Percentiles rank a stretch among this genome's conserved stretches.
phyloP scores from a whole-genome alignment of 2,888 invertebrate genomes.

The Idaea aversata region DNA sequence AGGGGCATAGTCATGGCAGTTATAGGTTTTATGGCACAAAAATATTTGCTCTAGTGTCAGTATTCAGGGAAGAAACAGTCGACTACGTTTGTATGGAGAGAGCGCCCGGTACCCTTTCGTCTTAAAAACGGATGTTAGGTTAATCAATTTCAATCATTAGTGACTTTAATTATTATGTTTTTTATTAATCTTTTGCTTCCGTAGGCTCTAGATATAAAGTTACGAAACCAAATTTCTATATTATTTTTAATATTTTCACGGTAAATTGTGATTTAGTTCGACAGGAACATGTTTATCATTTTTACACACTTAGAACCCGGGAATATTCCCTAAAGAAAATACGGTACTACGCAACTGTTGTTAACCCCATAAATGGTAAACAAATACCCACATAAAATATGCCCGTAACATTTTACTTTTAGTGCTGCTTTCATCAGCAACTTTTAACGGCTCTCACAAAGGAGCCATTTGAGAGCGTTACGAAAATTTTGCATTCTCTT shows the following conservation, averaged over 20 bases:
- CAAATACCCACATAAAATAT: conserved; percentile 1
- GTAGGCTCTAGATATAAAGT: background rate
- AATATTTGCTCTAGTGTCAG: no score
- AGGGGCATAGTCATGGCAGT: no score
- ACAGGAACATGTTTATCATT: background rate
- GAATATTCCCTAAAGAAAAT: background rate
- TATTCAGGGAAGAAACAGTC: no score
- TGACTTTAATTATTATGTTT: background rate
- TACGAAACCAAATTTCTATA: background rate
- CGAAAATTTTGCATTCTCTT: conserved; percentile 31
- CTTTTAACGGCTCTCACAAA: conserved; percentile 10
- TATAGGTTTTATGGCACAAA: no score
- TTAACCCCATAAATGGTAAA: conserved; percentile 1
- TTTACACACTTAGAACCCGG: background rate
- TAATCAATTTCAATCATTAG: background rate
- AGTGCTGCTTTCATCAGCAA: conserved; percentile 4
- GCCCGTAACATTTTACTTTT: conserved; percentile 1
- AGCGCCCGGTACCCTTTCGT: no score
- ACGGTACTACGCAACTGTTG: background rate
- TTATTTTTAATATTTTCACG: background rate
- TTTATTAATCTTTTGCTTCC: background rate
- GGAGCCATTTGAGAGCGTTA: conserved; percentile 9
- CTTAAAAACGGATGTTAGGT: conserved; percentile 1
- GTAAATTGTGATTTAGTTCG: background rate
- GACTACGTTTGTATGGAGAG: no score